Evolutionary conservation across 2,797 vertebrate species (phyloP).

Genomic region (Tenualosa ilisha): DNA sequence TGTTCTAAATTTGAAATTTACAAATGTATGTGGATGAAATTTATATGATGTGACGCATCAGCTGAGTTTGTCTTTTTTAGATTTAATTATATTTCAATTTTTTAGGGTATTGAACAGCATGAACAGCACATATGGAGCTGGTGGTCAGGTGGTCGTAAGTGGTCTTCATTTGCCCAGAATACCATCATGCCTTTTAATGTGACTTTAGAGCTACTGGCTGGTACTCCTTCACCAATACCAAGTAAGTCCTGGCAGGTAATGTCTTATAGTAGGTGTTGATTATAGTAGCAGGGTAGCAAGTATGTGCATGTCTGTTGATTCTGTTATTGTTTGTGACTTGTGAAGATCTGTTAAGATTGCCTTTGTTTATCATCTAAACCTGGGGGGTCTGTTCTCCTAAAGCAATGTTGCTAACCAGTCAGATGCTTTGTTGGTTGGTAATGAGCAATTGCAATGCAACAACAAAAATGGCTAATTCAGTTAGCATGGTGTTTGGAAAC

Average conservation of each 20-base stretch:
- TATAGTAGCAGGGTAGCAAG: neutral
- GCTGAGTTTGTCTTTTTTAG: neutral
- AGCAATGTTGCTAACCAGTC: no score
- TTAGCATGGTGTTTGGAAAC: no score
- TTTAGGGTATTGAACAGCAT: neutral
- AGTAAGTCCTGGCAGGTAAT: neutral
- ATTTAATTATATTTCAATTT: neutral
- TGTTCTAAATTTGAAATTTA: no score
- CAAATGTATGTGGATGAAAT: no score
- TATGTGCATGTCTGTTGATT: neutral
- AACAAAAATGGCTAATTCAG: no score
- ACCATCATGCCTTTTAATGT: constrained; percentile 63
- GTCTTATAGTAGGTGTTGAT: neutral
- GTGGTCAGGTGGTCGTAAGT: neutral
- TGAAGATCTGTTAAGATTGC: neutral
- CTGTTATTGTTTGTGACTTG: neutral
- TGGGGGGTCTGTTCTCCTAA: no score
- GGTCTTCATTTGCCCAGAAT: constrained; percentile 59
- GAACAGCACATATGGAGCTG: neutral
- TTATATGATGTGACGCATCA: neutral
- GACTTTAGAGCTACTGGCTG: constrained; percentile 68
- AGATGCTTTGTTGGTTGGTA: no score
- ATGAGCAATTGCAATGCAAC: no score
- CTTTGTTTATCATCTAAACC: no score
- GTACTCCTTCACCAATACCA: constrained; percentile 41